Evolutionary conservation across 2,797 vertebrate genomes (phyloP), one percentile per base, ranked within the genome.

Genomic region (Paguma larvata): DNA sequence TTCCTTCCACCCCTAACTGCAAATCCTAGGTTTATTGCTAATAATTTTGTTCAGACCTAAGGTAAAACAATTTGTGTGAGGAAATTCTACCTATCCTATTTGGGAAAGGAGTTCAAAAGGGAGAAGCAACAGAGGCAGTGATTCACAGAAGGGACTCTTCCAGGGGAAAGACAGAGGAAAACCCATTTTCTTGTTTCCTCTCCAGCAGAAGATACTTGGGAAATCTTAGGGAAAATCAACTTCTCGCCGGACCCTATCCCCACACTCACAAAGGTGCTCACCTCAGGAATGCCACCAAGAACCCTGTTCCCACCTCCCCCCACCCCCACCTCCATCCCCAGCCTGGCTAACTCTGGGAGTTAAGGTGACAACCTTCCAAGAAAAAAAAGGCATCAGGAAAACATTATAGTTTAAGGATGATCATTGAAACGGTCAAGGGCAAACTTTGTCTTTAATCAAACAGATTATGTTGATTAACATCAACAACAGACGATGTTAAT

Each of bases 401-500:
- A 27, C 25, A 30, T n/a, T 38, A 5, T 15, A 34, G 8, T 23
- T n/a, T 72, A 34, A 46, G 32, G 10, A 6, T 6, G 6, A 73
- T 10, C 23, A 32, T 13, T 59, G 51, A 7, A 15, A 25, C 34
- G 48, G 10, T 30, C 48, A 73, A 48, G 67, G 41, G 32, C 41
- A 13, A 34, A 11, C 38, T 25, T 59, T 38, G 16, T 53, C 46
- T 16, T 67, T 48, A 67, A 68, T 56, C 63, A 59, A 23, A 59
- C 19, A 38, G 38, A 38, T 38, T 38, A 38, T 38, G 38, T 3
- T 38, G 38, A 38, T 38, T 38, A 38, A 38, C 38, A 38, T 38
- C 38, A 38, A 38, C 38, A 38, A 38, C 21, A 14, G 6, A 19
- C 2, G 32, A 13, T 0, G 0, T 48, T 2, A 7, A 19, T 48